Percentiles rank a stretch among this genome's conserved stretches.
Conservation (phyloP, 2,797 vertebrate species). For the Periparus ater region DNA sequence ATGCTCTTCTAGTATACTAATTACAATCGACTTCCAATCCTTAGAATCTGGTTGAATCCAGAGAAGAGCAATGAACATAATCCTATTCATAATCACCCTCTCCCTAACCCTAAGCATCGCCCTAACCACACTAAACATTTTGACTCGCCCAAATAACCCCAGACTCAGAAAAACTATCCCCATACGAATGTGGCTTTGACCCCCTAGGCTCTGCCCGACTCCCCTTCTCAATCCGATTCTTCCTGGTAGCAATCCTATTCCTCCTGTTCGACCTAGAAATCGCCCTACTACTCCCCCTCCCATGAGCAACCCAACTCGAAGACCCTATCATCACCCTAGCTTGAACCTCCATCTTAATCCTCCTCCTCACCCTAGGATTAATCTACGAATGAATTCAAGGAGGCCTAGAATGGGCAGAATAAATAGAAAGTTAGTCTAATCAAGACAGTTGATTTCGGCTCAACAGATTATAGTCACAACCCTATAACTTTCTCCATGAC, state of each 20-base stretch:
- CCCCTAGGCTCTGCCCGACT: neutral
- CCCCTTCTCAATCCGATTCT: slow-evolving; percentile 38
- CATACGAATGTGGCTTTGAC: slow-evolving; percentile 53
- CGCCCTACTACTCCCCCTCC: neutral
- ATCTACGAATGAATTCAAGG: fast-evolving
- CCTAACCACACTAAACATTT: fast-evolving
- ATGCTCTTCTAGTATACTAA: slow-evolving; percentile 56
- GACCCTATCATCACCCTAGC: fast-evolving
- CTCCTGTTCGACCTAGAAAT: slow-evolving; percentile 60
- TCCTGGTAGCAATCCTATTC: neutral
- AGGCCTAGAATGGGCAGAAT: slow-evolving; percentile 41
- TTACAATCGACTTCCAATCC: slow-evolving; percentile 72
- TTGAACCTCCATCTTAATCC: fast-evolving
- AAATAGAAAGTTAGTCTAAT: neutral
- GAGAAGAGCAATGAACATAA: neutral
- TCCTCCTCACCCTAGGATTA: fast-evolving
- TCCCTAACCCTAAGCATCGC: fast-evolving
- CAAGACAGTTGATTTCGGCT: neutral
- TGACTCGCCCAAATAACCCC: neutral
- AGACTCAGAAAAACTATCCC: slow-evolving; percentile 36
- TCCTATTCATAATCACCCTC: fast-evolving
- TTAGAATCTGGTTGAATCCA: neutral
- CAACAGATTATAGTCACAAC: fast-evolving
- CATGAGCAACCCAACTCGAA: fast-evolving
- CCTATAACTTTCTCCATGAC: neutral